Conservation (phyloP, 2,888 invertebrate species). For the Drosophila histrio region DNA sequence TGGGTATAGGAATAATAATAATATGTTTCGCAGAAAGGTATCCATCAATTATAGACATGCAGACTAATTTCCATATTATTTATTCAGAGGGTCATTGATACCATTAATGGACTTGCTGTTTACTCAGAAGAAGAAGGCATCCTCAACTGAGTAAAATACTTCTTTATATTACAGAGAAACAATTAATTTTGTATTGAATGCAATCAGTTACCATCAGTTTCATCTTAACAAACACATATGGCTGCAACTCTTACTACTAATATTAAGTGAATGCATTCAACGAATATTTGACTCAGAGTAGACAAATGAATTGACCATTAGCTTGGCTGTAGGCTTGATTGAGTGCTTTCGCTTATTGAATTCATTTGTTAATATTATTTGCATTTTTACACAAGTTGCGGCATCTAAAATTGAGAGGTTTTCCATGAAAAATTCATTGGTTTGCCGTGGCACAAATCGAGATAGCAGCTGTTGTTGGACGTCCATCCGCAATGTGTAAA, state of each 20-base stretch:
- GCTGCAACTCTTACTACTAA: neutral
- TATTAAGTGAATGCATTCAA: neutral
- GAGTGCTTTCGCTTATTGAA: neutral
- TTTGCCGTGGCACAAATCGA: neutral
- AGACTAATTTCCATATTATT: no score
- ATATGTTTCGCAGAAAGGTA: no score
- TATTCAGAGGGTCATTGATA: no score
- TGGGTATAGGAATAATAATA: no score
- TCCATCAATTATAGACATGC: no score
- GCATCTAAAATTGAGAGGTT: neutral
- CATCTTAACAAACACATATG: neutral
- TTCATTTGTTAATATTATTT: constrained; percentile 4
- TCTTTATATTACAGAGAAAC: neutral
- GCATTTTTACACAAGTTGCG: neutral
- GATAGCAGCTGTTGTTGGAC: constrained; percentile 27
- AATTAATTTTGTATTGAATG: neutral
- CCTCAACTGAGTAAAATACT: neutral
- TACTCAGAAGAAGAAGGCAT: no score
- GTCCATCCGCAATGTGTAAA: constrained; percentile 19
- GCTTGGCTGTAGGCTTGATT: neutral
- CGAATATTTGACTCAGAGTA: neutral
- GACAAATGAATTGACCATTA: neutral
- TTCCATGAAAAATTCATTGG: constrained; percentile 20
- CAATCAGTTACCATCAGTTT: neutral
- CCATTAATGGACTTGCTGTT: no score